These are phyloP conservation scores for Mesocricetus auratus DNA, from an alignment of 2,113 vertebrate genomes.

Conservation along the genomic window DNA sequence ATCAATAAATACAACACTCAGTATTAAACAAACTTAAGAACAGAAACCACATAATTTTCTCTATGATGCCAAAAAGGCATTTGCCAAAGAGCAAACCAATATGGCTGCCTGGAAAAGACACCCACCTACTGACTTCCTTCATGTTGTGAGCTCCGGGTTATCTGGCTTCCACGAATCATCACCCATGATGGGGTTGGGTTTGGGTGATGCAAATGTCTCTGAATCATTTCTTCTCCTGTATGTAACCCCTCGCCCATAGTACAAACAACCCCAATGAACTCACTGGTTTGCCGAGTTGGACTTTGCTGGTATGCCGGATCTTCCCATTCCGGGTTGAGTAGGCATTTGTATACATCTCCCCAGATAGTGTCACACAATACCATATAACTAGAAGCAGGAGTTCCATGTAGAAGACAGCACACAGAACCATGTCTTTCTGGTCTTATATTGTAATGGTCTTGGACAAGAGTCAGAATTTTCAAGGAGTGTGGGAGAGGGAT, in stretches of 20 bases:
- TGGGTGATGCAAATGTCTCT: not conserved
- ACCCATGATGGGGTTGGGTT: not conserved
- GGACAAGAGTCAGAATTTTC: slow-evolving; percentile 50
- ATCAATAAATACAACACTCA: not conserved
- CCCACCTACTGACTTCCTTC: not conserved
- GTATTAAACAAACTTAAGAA: not conserved
- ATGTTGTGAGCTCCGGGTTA: not conserved
- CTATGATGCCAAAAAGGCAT: no score
- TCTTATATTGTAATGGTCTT: not conserved
- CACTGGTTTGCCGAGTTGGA: not conserved
- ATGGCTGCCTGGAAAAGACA: no score
- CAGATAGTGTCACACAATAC: not conserved
- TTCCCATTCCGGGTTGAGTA: not conserved
- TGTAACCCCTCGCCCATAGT: no score
- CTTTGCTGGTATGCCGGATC: not conserved
- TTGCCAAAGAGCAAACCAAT: not conserved
- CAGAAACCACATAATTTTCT: not conserved
- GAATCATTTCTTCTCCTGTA: not conserved
- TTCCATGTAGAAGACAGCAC: not conserved
- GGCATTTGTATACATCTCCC: not conserved
- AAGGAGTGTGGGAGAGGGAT: slow-evolving; percentile 63
- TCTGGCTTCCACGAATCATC: not conserved
- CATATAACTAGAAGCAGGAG: not conserved
- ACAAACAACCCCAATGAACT: no score
- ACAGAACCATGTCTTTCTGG: not conserved